Evolutionary conservation across 1,140 invertebrate species (phyloP).

Genomic region (Cyclina sinensis): DNA sequence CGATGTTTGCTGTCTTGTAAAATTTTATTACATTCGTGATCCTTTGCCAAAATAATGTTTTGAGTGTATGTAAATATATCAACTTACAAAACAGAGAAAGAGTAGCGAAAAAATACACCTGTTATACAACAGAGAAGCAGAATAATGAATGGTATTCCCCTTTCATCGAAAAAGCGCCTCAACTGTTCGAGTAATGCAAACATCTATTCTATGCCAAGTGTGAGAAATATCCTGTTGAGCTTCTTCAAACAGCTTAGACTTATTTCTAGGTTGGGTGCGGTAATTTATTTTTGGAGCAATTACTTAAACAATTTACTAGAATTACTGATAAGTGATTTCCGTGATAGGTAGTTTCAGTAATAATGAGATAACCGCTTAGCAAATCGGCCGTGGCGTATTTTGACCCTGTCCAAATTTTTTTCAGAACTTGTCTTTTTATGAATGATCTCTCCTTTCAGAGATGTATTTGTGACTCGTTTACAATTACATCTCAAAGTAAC

Average conservation of each 20-base stretch:
- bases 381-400: neutral
- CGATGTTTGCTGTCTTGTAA: slow-evolving; percentile 39
- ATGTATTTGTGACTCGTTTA: too few relatives aligned
- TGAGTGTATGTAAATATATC: slow-evolving; percentile 41
- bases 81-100: slow-evolving; percentile 6
- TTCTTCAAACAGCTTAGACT: neutral
- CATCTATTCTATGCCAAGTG: neutral
- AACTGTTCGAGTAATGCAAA: neutral
- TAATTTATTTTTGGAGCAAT: slow-evolving; percentile 9
- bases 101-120: slow-evolving; percentile 5
- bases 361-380: neutral
- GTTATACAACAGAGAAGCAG: neutral
- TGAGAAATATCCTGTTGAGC: too few relatives aligned
- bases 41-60: slow-evolving; percentile 22
- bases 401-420: neutral
- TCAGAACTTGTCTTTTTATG: too few relatives aligned
- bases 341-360: neutral
- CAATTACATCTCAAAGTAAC: too few relatives aligned
- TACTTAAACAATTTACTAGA: slow-evolving; percentile 16
- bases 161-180: neutral
- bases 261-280: neutral
- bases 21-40: neutral
- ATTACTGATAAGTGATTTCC: neutral
- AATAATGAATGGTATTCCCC: too few relatives aligned
- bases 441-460: too few relatives aligned